Conservation (phyloP, 1,140 invertebrate genomes). For the Drosophila ercepeae region DNA sequence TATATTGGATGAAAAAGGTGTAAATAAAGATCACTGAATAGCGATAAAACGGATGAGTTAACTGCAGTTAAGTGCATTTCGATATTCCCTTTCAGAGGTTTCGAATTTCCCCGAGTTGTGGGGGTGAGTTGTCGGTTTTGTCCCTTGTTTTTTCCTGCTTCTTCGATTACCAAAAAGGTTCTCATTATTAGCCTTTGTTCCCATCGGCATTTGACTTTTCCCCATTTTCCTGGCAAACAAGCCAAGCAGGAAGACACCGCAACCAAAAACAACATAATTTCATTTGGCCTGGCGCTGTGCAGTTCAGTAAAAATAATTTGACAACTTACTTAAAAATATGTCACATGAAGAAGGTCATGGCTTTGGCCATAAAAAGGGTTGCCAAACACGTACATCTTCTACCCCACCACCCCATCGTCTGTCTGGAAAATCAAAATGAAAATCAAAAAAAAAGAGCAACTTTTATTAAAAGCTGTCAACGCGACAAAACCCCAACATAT, state of each 20-base stretch:
- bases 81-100: slow-evolving; percentile 8
- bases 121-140: slow-evolving; percentile 1
- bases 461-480: slow-evolving; percentile 67
- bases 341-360: slow-evolving; percentile 45
- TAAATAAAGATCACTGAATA: slow-evolving; percentile 22
- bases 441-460: slow-evolving; percentile 33
- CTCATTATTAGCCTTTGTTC: slow-evolving; percentile 44
- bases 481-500: slow-evolving; percentile 37
- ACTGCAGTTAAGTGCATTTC: slow-evolving; percentile 27
- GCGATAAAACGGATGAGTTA: slow-evolving; percentile 3
- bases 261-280: slow-evolving; percentile 38
- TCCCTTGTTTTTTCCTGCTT: not conserved
- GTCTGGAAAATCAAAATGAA: slow-evolving; percentile 51
- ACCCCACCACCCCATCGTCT: not conserved
- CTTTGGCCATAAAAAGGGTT: slow-evolving; percentile 30
- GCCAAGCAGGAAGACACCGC: slow-evolving; percentile 26
- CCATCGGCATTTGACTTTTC: slow-evolving; percentile 50
- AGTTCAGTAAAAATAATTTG: slow-evolving; percentile 61
- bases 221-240: slow-evolving; percentile 26
- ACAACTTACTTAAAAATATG: slow-evolving; percentile 54
- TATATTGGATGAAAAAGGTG: not conserved
- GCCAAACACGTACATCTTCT: slow-evolving; percentile 7
- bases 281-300: slow-evolving; percentile 32
- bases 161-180: slow-evolving; percentile 48
- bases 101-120: slow-evolving; percentile 16